Evolutionary conservation across 1,140 invertebrate genomes (phyloP).

Genomic region (Leptestheria dahalacensis): DNA sequence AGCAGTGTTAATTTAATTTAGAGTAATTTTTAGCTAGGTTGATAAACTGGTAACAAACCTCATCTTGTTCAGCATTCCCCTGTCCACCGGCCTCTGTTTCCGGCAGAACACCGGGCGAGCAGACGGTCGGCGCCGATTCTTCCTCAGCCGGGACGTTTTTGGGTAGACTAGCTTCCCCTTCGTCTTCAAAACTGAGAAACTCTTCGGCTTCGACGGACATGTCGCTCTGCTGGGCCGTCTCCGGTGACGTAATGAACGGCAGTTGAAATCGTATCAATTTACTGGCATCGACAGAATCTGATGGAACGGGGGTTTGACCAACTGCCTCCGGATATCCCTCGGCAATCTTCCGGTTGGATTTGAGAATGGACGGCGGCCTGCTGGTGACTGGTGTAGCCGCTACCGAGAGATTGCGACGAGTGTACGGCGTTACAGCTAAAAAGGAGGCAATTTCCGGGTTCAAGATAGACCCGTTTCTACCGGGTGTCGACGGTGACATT

Average conservation of each 20-base stretch:
- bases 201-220: background rate
- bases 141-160: background rate
- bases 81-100: too few relatives aligned
- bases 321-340: background rate
- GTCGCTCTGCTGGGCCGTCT: background rate
- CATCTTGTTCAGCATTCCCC: too few relatives aligned
- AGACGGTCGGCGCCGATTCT: too few relatives aligned
- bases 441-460: background rate
- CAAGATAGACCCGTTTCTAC: background rate
- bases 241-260: background rate
- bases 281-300: background rate
- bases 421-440: background rate
- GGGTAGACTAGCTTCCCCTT: background rate
- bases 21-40: too few relatives aligned
- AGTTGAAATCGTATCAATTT: background rate
- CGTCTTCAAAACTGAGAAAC: background rate
- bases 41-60: too few relatives aligned
- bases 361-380: background rate
- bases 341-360: background rate
- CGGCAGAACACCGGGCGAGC: too few relatives aligned
- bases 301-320: background rate
- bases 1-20: too few relatives aligned
- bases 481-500: background rate
- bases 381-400: background rate
- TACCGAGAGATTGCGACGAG: background rate